These are phyloP conservation scores for Cydia strobilella DNA, from an alignment of 1,140 invertebrate species.

Conservation along the genomic window DNA sequence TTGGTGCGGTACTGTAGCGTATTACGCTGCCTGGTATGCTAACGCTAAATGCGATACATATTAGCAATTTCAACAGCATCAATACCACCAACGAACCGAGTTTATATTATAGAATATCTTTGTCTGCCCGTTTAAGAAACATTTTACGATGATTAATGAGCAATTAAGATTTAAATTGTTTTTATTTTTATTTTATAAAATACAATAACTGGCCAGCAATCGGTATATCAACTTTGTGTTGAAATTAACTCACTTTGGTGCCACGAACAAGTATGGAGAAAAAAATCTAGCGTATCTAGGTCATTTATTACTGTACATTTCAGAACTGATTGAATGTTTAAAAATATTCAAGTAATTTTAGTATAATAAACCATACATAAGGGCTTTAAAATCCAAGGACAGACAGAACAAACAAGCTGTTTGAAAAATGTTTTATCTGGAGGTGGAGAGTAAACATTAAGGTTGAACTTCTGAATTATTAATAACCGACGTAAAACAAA, in stretches of 20 bases:
- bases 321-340: too few relatives aligned
- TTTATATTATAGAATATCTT: background rate
- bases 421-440: constrained; percentile 43
- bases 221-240: too few relatives aligned
- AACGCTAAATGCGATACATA: background rate
- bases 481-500: constrained; percentile 61
- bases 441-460: constrained; percentile 55
- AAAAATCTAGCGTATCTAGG: too few relatives aligned
- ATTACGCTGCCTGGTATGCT: background rate
- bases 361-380: background rate
- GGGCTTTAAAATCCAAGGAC: background rate
- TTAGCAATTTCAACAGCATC: background rate
- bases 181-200: too few relatives aligned
- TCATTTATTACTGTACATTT: too few relatives aligned
- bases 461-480: constrained; percentile 52
- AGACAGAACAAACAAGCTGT: background rate
- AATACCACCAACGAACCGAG: background rate
- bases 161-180: too few relatives aligned
- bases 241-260: too few relatives aligned
- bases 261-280: too few relatives aligned
- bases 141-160: background rate
- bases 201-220: too few relatives aligned
- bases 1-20: too few relatives aligned
- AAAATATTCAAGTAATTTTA: background rate
- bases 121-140: background rate